Base-by-base conservation (phyloP, 2,113 vertebrate species). In the Tretioscincus oriximinensis region DNA sequence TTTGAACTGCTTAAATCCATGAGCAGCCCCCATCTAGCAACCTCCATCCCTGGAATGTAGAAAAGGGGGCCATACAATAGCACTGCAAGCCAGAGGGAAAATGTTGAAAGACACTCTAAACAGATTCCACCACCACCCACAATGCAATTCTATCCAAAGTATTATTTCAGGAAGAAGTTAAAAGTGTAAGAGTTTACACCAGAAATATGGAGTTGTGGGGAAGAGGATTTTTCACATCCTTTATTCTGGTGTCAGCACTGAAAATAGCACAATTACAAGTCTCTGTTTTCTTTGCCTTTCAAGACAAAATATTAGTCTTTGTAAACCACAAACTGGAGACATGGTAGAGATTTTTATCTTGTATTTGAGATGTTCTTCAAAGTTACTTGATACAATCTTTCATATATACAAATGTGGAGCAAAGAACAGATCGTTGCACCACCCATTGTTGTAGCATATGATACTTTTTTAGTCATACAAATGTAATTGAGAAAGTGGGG, bases 61-160 rank as follows among this genome's bases (percentile, higher is more conserved):
- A 87, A 82, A 87, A 70, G 72, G 73, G 79, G 87, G 80, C 94
- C 85, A 90, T 31, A 88, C 89, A 91, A 83, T 84, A 92, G 82
- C 84, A 87, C 5, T 86, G 68, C 71, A 90, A 88, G 89, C 90
- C 85, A 92, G 78, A 84, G 65, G 89, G 18, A 58, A 92, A 91
- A 93, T 91, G 88, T 75, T 89, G 83, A 87, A 93, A 93, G 92
- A 90, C 84, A 76, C 81, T 89, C 85, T 86, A 93, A 94, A 93
- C 83, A 92, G 86, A 87, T 0, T 1, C 0, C 54, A 58, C 54
- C 54, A 58, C 54, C 54, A 47, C 74, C 64, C 84, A 88, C 78
- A 91, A 88, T 28, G 28, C 3, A 5, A 83, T 76, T 93, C 89
- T 76, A 76, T 83, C 84, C 84, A 86, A 85, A 90, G 73, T 77